Conservation (phyloP, 2,888 invertebrate genomes). For the Yponomeuta evonymella region DNA sequence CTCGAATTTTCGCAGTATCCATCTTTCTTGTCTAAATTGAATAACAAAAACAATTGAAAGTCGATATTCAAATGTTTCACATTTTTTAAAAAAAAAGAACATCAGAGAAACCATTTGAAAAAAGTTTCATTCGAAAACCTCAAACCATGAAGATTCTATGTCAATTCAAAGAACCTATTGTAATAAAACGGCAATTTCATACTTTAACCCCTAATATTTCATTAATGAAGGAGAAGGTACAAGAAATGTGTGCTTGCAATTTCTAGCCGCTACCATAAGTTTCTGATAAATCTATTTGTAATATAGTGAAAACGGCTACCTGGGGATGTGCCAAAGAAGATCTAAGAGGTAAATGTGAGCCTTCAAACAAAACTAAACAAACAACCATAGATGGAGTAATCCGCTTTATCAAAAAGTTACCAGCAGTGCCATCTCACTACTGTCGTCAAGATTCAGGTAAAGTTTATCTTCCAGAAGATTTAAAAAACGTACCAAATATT, state of each 20-base stretch:
- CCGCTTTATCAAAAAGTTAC: slow-evolving; percentile 24
- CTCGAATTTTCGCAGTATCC: too few species aligned
- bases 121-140: too few species aligned
- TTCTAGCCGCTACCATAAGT: slow-evolving; percentile 3
- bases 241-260: neutral
- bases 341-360: slow-evolving; percentile 22
- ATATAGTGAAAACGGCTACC: slow-evolving; percentile 13
- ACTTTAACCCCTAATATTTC: too few species aligned
- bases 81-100: too few species aligned
- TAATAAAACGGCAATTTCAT: too few species aligned
- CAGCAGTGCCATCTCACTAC: slow-evolving; percentile 27
- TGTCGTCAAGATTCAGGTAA: slow-evolving; percentile 23
- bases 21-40: too few species aligned
- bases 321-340: slow-evolving; percentile 19
- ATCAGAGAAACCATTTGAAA: too few species aligned
- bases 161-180: too few species aligned
- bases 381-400: slow-evolving; percentile 12
- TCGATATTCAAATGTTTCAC: too few species aligned
- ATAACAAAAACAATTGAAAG: too few species aligned
- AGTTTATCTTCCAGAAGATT: slow-evolving; percentile 20
- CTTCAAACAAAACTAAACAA: slow-evolving; percentile 22
- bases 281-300: slow-evolving; percentile 13
- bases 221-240: slow-evolving; percentile 15
- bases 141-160: too few species aligned
- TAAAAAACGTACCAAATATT: slow-evolving; percentile 21